Evolutionary conservation across 2,888 invertebrate genomes (phyloP), one percentile per base, ranked within the genome.

Genomic region (Tubulanus polymorphus): DNA sequence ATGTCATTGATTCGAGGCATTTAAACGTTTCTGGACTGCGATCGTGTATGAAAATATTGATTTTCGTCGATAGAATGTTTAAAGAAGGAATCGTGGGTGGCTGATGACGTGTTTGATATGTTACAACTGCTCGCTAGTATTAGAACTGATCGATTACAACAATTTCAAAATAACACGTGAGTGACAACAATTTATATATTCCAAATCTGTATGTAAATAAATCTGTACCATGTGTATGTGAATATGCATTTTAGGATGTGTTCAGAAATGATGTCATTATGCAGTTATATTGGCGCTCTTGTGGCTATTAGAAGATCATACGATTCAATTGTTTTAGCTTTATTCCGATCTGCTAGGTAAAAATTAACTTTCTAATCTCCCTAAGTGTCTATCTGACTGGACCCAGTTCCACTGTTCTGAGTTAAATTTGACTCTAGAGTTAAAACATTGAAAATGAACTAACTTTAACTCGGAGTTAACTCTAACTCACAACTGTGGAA

Each of bases 231-330:
- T 29, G n/a, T 45, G 48, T 37, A 20, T 32, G 10, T 32, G n/a
- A 48, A 27, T 60, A 41, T 51, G 53, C 46, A 49, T 69, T 67
- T 1, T 61, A 78, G 78, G 49, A 50, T 64, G 49, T 66, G 64
- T 47, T 56, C 57, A 55, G 72, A 77, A 51, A 62, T 79, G 53
- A 60, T 77, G 37, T 64, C 68, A 1, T 54, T 75, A 20, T 65
- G 70, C 62, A 67, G 75, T 23, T 79, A 79, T 57, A 57, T 76
- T 52, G 79, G 78, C 32, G 75, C 72, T 1, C 61, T 79, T 37
- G 63, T 76, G 51, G 79, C 79, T 3, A 69, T 79, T 3, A 62
- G 71, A 37, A 64, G 71, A 51, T 62, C 67, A 1, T 79, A 77
- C 59, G 55, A 68, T 53, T 54, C 67, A 10, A 63, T 79, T 27